A percentile compares a stretch with the other conserved stretches of the same genome.
Evolutionary conservation across 1,140 invertebrate species (phyloP).

Genomic region (Micrasema minimum): DNA sequence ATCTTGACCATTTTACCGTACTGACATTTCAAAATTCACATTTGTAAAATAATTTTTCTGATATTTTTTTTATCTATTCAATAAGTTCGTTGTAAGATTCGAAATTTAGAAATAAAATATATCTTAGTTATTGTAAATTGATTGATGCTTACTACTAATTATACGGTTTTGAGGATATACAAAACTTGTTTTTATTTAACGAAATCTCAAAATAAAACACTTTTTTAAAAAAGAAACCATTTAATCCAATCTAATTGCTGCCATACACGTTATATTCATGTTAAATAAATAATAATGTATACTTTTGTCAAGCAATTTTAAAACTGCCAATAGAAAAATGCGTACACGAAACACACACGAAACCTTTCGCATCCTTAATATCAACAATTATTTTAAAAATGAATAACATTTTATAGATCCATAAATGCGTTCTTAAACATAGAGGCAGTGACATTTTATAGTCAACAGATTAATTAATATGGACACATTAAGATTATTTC

Average conservation of each 20-base stretch:
- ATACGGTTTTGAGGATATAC: conserved; percentile 20
- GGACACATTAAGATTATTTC: no score
- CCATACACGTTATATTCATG: conserved; percentile 9
- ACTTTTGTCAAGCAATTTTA: neutral
- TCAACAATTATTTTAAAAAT: conserved; percentile 22
- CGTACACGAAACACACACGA: conserved; percentile 16
- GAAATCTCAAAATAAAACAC: neutral
- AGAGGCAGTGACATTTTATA: conserved; percentile 7
- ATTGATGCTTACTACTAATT: conserved; percentile 13
- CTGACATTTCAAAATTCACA: neutral
- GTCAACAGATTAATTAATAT: no score
- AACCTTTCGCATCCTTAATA: conserved; percentile 23
- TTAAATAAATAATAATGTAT: conserved; percentile 21
- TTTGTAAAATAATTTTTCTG: neutral
- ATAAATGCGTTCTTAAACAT: conserved; percentile 25
- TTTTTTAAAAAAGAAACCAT: conserved; percentile 23
- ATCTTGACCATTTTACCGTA: no score
- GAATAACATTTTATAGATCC: conserved; percentile 11
- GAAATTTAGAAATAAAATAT: neutral
- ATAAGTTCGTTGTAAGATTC: conserved; percentile 15
- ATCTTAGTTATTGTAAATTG: conserved; percentile 18
- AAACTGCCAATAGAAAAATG: conserved; percentile 21
- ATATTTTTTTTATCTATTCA: conserved; percentile 10
- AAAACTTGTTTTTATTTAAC: conserved; percentile 11
- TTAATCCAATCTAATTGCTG: conserved; percentile 22